Percentiles rank a stretch among this genome's conserved stretches.
Evolutionary conservation across 2,797 vertebrate species (phyloP).

Genomic region (Toxotes lorentzi): DNA sequence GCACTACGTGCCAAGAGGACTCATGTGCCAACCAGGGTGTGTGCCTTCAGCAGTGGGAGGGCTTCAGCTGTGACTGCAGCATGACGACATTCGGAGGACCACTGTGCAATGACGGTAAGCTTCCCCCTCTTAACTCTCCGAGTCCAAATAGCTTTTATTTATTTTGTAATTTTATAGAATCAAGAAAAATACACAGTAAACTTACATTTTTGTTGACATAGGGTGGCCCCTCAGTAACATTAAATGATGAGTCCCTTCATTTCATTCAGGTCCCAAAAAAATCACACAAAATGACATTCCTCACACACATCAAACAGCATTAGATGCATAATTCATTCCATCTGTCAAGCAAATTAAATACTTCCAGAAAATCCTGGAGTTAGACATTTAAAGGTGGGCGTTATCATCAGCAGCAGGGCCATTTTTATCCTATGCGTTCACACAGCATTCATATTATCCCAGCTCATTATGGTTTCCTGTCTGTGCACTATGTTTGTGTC

Average conservation of each 20-base stretch:
- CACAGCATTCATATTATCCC: slow-evolving; percentile 18
- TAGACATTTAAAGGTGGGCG: slow-evolving; percentile 52
- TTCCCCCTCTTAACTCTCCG: neutral
- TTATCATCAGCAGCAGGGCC: slow-evolving; percentile 36
- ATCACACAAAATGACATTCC: slow-evolving; percentile 12
- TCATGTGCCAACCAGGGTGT: slow-evolving; percentile 98
- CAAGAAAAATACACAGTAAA: neutral
- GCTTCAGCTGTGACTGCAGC: slow-evolving; percentile 98
- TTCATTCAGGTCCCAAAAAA: neutral
- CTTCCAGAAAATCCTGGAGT: slow-evolving; percentile 26
- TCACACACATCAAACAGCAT: slow-evolving; percentile 8
- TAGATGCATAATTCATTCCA: slow-evolving; percentile 22
- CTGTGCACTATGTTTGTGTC: slow-evolving; percentile 27
- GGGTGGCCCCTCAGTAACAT: neutral
- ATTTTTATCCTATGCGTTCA: slow-evolving; percentile 47
- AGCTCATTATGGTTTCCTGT: slow-evolving; percentile 48
- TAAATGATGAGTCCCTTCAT: neutral
- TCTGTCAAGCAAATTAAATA: slow-evolving; percentile 45
- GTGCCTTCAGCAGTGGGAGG: slow-evolving; percentile 98
- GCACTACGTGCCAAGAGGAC: slow-evolving; percentile 98
- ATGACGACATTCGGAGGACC: slow-evolving; percentile 99
- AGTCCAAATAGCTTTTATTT: neutral
- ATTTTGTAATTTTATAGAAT: neutral
- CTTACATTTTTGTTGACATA: too few species aligned
- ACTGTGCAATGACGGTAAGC: slow-evolving; percentile 96